Evolutionary conservation across 2,113 vertebrate species (phyloP).

Genomic region (Periophthalmus modestus): DNA sequence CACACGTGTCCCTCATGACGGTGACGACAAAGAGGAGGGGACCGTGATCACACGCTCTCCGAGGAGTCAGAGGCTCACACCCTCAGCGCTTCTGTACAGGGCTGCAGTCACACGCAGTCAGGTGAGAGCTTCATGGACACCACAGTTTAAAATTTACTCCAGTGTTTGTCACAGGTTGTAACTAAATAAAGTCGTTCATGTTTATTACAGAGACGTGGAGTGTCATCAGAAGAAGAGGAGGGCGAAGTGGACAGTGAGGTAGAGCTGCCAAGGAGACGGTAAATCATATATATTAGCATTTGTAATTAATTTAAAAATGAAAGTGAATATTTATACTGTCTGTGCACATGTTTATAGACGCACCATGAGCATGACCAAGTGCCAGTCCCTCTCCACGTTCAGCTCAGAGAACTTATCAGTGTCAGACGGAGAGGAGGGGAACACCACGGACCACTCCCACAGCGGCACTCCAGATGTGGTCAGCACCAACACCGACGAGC

Average conservation of each 20-base stretch:
- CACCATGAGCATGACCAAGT: constrained; percentile 82
- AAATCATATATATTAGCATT: background rate
- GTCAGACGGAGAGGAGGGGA: constrained; percentile 90
- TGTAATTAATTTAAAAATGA: background rate
- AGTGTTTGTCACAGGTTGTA: background rate
- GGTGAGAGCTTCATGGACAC: constrained; percentile 64
- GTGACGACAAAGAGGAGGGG: constrained; percentile 79
- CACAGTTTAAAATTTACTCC: background rate
- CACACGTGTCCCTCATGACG: constrained; percentile 67
- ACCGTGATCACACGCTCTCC: constrained; percentile 72
- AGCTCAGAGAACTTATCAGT: constrained; percentile 89
- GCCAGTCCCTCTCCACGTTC: constrained; percentile 89
- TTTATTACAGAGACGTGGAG: constrained; percentile 82
- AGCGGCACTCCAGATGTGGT: constrained; percentile 90
- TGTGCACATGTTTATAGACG: constrained; percentile 64
- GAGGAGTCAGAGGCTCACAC: constrained; percentile 85
- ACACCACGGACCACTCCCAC: constrained; percentile 89
- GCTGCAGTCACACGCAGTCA: constrained; percentile 91
- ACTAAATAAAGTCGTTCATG: background rate
- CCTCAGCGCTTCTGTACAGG: constrained; percentile 88
- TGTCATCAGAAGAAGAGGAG: constrained; percentile 92
- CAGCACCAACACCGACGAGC: constrained; percentile 90
- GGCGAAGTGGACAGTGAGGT: constrained; percentile 94
- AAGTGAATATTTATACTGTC: background rate
- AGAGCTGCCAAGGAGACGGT: constrained; percentile 87